Evolutionary conservation across 1,140 invertebrate species (phyloP), one percentile per base, ranked within the genome.

Genomic region (Idris sp.): DNA sequence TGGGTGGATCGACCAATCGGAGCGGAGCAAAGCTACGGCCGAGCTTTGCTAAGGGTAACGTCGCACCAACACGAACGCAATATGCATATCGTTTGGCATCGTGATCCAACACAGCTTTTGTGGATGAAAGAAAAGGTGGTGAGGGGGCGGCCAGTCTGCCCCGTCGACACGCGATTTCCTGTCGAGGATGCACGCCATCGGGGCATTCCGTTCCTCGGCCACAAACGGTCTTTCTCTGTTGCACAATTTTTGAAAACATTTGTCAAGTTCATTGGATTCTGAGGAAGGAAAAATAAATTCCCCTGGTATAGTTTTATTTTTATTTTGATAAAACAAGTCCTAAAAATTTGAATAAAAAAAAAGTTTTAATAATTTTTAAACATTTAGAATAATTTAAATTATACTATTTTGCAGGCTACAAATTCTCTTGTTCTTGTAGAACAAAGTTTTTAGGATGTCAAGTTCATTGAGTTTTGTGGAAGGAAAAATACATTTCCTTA

Each of bases 141-240:
- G 41, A 64, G 78, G 69, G 51, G 76, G 64, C 56, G 74, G 69
- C 77, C 73, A 61, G 72, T 75, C 77, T 77, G 67, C 79, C 31
- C 64, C 81, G 82, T 77, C 80, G 84, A 84, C 86, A 87, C 86
- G 86, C 86, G 86, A 87, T 85, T 87, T 86, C 86, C 84, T 84
- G 78, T 69, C 69, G 64, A 68, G 74, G 64, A 73, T 48, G 76
- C 85, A 85, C 83, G 84, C 83, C 77, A 83, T 76, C 67, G 40
- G 46, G 72, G 68, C 48, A 80, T 79, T 73, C 74, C 18, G 31
- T 51, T 46, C 59, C 35, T 40, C 71, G 25, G 31, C 16, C 41
- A 62, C 31, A 53, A 43, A n/a, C 61, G 16, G 26, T 49, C 49
- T 43, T 43, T 33, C 30, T 38, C 36, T n/a, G 54, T 22, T 46